These are phyloP conservation scores for Drosophila carrolli DNA, from an alignment of 1,140 invertebrate genomes.

Conservation along the genomic window DNA sequence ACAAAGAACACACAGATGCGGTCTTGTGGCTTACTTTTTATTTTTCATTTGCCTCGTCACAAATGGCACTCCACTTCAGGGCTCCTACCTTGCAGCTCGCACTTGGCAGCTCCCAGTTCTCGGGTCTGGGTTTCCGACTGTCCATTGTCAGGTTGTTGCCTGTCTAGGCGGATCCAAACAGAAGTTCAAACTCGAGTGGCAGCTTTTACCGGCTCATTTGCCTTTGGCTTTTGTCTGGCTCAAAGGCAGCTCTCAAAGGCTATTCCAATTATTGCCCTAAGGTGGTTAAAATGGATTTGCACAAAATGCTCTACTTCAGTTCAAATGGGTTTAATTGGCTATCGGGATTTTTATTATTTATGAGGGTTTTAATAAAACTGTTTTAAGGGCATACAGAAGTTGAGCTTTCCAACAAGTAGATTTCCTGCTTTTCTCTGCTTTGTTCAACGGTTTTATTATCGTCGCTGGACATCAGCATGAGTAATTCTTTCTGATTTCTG, in stretches of 20 bases:
- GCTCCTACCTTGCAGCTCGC: slow-evolving; percentile 20
- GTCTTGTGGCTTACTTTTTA: slow-evolving; percentile 65
- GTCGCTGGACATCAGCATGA: slow-evolving; percentile 31
- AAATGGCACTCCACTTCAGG: slow-evolving; percentile 36
- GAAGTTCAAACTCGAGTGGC: slow-evolving; percentile 56
- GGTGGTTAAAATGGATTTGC: background rate
- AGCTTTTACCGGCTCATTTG: slow-evolving; percentile 66
- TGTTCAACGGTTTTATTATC: slow-evolving; percentile 16
- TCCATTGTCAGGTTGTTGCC: slow-evolving; percentile 78
- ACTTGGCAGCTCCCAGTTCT: slow-evolving; percentile 6
- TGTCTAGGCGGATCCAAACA: slow-evolving; percentile 45
- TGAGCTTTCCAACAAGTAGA: background rate
- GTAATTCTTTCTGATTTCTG: slow-evolving; percentile 57
- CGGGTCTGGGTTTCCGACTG: slow-evolving; percentile 8
- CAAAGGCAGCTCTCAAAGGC: slow-evolving; percentile 29
- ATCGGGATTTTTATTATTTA: slow-evolving; percentile 11
- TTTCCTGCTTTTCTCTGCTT: slow-evolving; percentile 13
- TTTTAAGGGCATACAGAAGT: slow-evolving; percentile 9
- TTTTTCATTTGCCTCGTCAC: slow-evolving; percentile 40
- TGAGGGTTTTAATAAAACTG: background rate
- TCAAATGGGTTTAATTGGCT: slow-evolving; percentile 16
- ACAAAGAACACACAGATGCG: slow-evolving; percentile 56
- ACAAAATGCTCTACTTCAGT: slow-evolving; percentile 8
- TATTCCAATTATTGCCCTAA: slow-evolving; percentile 22
- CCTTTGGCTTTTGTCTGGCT: slow-evolving; percentile 48